Conservation (phyloP, 2,797 vertebrate species). For the Melanotaenia maccullochi region DNA sequence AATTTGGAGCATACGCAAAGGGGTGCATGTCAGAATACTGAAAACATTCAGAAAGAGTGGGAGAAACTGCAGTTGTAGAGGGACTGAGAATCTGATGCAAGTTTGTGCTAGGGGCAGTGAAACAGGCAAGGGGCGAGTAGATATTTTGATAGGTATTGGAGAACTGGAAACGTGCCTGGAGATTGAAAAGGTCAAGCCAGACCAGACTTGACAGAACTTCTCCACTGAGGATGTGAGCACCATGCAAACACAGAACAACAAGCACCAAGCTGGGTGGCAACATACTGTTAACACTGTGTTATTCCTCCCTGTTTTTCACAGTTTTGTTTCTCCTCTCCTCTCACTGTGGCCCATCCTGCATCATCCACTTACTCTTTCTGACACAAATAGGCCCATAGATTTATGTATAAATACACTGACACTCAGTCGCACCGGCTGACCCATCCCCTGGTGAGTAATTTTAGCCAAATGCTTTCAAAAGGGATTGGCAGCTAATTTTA, state of each 20-base stretch:
- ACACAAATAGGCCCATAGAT: conserved; percentile 38
- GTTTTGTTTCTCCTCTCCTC: conserved; percentile 33
- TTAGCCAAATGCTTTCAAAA: conserved; percentile 44
- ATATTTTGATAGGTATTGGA: conserved; percentile 72
- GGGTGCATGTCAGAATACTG: conserved; percentile 45
- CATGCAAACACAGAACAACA: conserved; percentile 69
- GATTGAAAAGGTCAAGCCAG: conserved; percentile 78
- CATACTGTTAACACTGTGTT: conserved; percentile 49
- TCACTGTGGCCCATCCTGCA: conserved; percentile 15
- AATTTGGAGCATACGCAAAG: conserved; percentile 42
- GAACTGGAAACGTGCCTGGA: conserved; percentile 68
- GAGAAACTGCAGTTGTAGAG: conserved; percentile 29
- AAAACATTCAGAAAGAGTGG: conserved; percentile 17
- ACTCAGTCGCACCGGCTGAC: conserved; percentile 12
- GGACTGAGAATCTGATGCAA: conserved; percentile 45
- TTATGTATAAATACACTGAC: conserved; percentile 36
- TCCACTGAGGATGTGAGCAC: conserved; percentile 70
- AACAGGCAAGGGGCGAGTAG: conserved; percentile 33
- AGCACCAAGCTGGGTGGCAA: conserved; percentile 47
- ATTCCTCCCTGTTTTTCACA: conserved; percentile 16
- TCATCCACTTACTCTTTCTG: conserved; percentile 35
- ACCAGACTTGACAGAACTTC: conserved; percentile 69
- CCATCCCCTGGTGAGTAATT: conserved; percentile 37
- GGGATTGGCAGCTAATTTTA: conserved; percentile 76
- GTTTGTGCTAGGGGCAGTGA: conserved; percentile 49